Evolutionary conservation across 2,113 vertebrate genomes (phyloP).

Genomic region (Morone saxatilis): DNA sequence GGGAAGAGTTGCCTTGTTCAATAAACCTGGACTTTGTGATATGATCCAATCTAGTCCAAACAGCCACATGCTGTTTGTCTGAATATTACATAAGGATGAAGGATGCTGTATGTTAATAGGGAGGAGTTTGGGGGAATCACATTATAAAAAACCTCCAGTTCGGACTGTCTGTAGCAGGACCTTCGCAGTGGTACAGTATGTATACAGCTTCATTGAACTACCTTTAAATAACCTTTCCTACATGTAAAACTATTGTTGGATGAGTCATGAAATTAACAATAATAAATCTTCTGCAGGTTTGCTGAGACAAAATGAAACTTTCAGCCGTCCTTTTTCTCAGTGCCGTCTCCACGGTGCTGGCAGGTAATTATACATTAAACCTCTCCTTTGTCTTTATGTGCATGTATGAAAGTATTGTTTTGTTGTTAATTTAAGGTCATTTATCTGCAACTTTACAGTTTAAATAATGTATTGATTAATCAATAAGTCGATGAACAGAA

Average conservation of each 20-base stretch:
- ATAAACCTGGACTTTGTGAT: too few species aligned
- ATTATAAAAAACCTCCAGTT: background rate
- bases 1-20: too few species aligned
- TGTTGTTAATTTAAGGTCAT: background rate
- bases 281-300: background rate
- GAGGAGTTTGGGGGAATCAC: background rate
- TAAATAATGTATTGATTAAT: too few species aligned
- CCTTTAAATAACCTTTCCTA: background rate
- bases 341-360: background rate
- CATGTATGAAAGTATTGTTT: background rate
- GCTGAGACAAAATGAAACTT: conserved; percentile 30
- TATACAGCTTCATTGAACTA: background rate
- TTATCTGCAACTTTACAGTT: background rate
- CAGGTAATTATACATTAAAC: background rate
- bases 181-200: background rate
- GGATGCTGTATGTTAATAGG: background rate
- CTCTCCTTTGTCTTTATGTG: background rate
- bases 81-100: background rate
- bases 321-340: background rate
- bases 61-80: too few species aligned
- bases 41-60: background rate
- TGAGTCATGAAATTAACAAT: background rate
- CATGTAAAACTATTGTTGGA: background rate
- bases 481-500: too few species aligned
- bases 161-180: background rate